A percentile compares a stretch with the other conserved stretches of the same genome.
Conservation (phyloP, 1,140 invertebrate species). For the Brachionus paranguensis region DNA sequence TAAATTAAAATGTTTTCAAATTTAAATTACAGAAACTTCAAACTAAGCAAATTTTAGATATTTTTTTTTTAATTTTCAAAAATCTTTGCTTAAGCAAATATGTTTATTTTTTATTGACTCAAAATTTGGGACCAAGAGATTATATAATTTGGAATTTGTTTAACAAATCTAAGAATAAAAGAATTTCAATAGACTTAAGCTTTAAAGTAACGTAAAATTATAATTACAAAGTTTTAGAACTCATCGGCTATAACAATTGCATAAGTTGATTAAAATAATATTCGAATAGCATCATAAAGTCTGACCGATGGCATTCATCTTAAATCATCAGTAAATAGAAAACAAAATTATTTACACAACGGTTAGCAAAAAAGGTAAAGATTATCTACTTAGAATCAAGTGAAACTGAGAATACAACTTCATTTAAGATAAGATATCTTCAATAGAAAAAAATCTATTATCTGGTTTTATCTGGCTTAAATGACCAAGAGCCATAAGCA, state of each 20-base stretch:
- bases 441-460: background rate
- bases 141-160: background rate
- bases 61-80: background rate
- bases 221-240: conserved; percentile 1
- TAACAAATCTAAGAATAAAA: background rate
- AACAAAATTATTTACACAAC: background rate
- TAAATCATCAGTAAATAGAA: background rate
- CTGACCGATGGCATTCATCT: background rate
- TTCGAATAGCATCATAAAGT: background rate
- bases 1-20: background rate
- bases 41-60: background rate
- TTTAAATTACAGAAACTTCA: background rate
- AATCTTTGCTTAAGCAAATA: background rate
- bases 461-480: background rate
- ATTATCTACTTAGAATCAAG: background rate
- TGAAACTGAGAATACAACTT: background rate
- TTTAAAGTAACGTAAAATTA: background rate
- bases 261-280: background rate
- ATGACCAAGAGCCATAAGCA: background rate
- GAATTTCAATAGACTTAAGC: background rate
- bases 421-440: background rate
- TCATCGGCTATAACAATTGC: background rate
- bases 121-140: background rate
- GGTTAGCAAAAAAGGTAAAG: background rate
- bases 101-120: background rate